Conservation (phyloP, 1,140 invertebrate species). For the Drosophila ogumai region DNA sequence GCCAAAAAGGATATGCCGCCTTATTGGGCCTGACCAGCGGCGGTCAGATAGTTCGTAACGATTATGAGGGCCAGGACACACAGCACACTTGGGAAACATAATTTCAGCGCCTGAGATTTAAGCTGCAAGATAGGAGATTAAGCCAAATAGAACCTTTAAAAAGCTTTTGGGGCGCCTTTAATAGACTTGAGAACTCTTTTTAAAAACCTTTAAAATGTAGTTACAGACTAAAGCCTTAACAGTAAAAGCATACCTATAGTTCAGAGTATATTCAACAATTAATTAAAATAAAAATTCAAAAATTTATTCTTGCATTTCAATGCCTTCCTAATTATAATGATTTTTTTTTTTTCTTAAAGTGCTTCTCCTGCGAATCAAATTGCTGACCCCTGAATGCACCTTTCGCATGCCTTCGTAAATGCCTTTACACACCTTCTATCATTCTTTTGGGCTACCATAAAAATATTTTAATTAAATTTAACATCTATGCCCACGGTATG, state of each 20-base stretch:
- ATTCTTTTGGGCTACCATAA: slow-evolving; percentile 61
- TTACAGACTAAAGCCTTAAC: too few species aligned
- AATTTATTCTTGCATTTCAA: background rate
- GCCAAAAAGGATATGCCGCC: slow-evolving; percentile 68
- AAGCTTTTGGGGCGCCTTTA: background rate
- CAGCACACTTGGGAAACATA: slow-evolving; percentile 56
- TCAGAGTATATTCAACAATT: too few species aligned
- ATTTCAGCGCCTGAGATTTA: slow-evolving; percentile 42
- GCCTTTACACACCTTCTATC: slow-evolving; percentile 38
- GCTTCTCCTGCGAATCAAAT: slow-evolving; percentile 16
- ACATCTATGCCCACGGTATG: slow-evolving; percentile 62
- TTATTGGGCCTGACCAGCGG: slow-evolving; percentile 55
- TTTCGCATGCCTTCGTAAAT: slow-evolving; percentile 44
- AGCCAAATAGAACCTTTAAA: background rate
- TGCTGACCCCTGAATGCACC: slow-evolving; percentile 13
- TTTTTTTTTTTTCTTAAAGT: background rate
- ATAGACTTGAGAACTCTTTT: background rate
- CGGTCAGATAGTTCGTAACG: slow-evolving; percentile 61
- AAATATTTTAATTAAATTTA: slow-evolving; percentile 83
- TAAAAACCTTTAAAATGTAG: background rate
- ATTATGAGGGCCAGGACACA: slow-evolving; percentile 49
- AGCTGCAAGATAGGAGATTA: slow-evolving; percentile 4
- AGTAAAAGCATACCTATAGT: too few species aligned
- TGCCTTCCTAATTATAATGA: background rate
- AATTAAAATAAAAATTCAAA: too few species aligned